phyloP scores from a whole-genome alignment of 1,140 invertebrate genomes.

The Ips typographus region DNA sequence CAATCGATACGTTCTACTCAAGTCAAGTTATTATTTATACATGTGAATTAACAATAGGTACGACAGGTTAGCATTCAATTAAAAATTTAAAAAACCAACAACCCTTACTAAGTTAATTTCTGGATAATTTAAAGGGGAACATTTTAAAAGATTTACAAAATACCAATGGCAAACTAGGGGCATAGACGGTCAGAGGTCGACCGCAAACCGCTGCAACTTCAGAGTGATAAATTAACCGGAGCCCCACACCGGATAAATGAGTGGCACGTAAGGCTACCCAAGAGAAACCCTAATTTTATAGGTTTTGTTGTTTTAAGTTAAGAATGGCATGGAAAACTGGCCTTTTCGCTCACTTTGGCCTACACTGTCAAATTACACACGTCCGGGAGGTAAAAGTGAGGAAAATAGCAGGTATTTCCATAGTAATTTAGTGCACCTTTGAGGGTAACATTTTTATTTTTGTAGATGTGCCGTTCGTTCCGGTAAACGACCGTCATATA shows the following conservation, averaged over 20 bases:
- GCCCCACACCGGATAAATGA: constrained; percentile 3
- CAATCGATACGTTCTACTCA: too few species aligned
- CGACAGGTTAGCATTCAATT: too few species aligned
- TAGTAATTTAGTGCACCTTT: constrained; percentile 6
- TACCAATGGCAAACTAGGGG: constrained; percentile 5
- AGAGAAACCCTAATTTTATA: constrained; percentile 5
- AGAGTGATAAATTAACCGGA: constrained; percentile 8
- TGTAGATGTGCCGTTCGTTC: constrained; percentile 7
- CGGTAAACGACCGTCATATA: constrained; percentile 8
- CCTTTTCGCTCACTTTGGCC: not conserved
- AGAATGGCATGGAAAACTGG: not conserved
- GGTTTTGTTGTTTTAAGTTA: constrained; percentile 2
- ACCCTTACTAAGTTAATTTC: too few species aligned
- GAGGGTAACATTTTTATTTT: constrained; percentile 11
- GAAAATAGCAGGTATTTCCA: constrained; percentile 2
- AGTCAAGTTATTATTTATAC: too few species aligned
- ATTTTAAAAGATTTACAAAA: constrained; percentile 5
- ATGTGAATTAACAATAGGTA: too few species aligned
- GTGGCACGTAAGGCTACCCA: constrained; percentile 9
- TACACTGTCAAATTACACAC: constrained; percentile 1
- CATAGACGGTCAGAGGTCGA: constrained; percentile 14
- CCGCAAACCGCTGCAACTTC: constrained; percentile 8
- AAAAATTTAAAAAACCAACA: too few species aligned
- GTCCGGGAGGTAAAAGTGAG: constrained; percentile 1
- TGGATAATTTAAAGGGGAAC: too few species aligned